Conservation (phyloP, 2,888 invertebrate genomes). For the Torymus texanus region DNA sequence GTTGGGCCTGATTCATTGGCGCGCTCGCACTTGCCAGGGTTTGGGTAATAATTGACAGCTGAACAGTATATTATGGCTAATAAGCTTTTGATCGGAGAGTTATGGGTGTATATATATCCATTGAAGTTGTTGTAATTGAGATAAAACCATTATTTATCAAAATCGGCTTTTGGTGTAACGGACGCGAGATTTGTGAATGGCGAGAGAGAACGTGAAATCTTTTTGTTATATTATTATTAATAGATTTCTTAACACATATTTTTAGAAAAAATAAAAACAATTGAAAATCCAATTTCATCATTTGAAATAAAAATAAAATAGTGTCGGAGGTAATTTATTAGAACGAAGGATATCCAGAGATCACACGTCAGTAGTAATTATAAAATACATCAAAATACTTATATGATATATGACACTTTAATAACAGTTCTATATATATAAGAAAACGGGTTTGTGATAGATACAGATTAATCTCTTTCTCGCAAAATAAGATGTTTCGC, state of each 20-base stretch:
- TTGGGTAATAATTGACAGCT: conserved; percentile 45
- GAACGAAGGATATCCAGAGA: neutral
- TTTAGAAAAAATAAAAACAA: no score
- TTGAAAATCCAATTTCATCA: no score
- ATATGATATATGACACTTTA: conserved; percentile 7
- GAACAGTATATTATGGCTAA: conserved; percentile 40
- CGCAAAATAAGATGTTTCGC: conserved; percentile 20
- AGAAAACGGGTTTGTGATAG: conserved; percentile 8
- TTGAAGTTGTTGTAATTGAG: neutral
- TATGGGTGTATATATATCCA: neutral
- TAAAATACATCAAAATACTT: conserved; percentile 3
- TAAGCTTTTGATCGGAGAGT: conserved; percentile 37
- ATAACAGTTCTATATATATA: conserved; percentile 1
- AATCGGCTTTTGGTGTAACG: conserved; percentile 5
- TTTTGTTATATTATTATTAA: no score
- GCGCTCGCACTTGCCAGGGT: conserved; percentile 5
- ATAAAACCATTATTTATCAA: conserved; percentile 26
- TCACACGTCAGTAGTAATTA: conserved; percentile 16
- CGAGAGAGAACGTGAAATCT: no score
- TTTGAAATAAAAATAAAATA: no score
- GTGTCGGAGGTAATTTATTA: no score
- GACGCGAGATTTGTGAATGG: conserved; percentile 4
- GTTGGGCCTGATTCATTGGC: conserved; percentile 28
- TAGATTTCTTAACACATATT: no score
- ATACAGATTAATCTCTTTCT: conserved; percentile 5